These are phyloP conservation scores for Crambe crambe DNA, from an alignment of 37 sponge, comb jelly and placozoan genomes.

Conservation along the genomic window DNA sequence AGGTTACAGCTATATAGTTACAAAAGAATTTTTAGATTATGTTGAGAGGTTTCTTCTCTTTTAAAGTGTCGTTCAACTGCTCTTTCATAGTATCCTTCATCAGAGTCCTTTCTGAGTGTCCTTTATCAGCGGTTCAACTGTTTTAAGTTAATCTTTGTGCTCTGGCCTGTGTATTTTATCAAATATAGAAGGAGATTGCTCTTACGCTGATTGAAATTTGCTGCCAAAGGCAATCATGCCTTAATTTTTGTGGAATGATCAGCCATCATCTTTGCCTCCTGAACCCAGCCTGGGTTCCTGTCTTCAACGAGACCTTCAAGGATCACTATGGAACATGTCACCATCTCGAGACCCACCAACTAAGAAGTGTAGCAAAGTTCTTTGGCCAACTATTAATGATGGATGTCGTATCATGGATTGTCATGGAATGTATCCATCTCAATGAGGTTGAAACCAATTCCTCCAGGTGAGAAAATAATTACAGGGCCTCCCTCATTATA, in stretches of 20 bases:
- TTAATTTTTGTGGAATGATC: slow-evolving; percentile 84
- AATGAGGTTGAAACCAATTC: slow-evolving; percentile 98
- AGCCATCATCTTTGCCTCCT: slow-evolving; percentile 92
- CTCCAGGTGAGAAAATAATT: slow-evolving; percentile 89
- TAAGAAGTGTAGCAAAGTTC: slow-evolving; percentile 91
- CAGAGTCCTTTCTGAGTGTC: too few relatives aligned
- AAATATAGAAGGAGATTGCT: slow-evolving; percentile 63
- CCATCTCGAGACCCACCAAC: slow-evolving; percentile 94
- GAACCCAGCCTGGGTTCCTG: slow-evolving; percentile 86
- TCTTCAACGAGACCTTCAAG: slow-evolving; percentile 76
- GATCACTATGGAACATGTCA: slow-evolving; percentile 93
- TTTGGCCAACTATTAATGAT: slow-evolving; percentile 92
- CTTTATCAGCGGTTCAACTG: too few relatives aligned
- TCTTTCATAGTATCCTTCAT: too few relatives aligned
- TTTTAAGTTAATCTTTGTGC: neutral
- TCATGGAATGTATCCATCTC: slow-evolving; percentile 84
- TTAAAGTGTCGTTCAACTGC: too few relatives aligned
- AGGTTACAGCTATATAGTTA: too few relatives aligned
- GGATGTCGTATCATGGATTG: slow-evolving; percentile 97
- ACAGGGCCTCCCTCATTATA: neutral
- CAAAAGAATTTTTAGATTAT: too few relatives aligned
- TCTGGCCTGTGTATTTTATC: neutral
- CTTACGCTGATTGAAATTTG: slow-evolving; percentile 90
- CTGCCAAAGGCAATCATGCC: slow-evolving; percentile 86
- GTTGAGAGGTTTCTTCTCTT: too few relatives aligned